Percentiles rank a stretch among this genome's conserved stretches.
phyloP scores from a whole-genome alignment of 1,140 invertebrate species.

The Bombyx mandarina region DNA sequence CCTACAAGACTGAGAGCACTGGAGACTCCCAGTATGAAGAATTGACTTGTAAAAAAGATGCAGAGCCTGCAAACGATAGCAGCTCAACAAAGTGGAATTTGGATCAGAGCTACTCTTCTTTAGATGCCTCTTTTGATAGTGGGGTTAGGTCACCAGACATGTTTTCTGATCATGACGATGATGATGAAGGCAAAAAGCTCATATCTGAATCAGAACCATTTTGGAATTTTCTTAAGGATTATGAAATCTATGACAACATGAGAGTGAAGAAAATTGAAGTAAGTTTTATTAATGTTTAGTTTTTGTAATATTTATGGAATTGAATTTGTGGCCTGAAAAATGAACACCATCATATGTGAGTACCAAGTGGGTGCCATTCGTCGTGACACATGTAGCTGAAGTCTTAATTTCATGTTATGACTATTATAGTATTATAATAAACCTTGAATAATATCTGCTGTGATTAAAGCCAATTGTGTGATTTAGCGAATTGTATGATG shows the following conservation, averaged over 20 bases:
- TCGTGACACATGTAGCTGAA: no score
- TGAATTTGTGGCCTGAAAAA: no score
- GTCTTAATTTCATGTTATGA: no score
- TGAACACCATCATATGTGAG: no score
- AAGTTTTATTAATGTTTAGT: conserved; percentile 1
- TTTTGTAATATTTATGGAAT: no score
- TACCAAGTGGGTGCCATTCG: no score
- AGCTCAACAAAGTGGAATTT: conserved; percentile 44
- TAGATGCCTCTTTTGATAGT: conserved; percentile 63
- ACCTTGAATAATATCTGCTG: no score
- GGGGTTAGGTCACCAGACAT: conserved; percentile 71
- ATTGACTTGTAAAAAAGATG: conserved; percentile 23
- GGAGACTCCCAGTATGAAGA: conserved; percentile 42
- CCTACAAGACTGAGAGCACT: conserved; percentile 17
- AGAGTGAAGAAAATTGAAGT: conserved; percentile 62
- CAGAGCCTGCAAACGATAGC: conserved; percentile 20
- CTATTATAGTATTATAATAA: no score
- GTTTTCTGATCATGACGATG: conserved; percentile 70
- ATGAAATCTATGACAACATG: conserved; percentile 54
- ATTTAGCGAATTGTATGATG: no score
- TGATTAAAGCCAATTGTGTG: no score
- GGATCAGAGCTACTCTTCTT: conserved; percentile 55
- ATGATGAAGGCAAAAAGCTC: conserved; percentile 15
- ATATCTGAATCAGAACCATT: conserved; percentile 33
- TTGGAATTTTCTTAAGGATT: conserved; percentile 53